A percentile compares a stretch with the other conserved stretches of the same genome.
Conservation (phyloP, 2,113 vertebrate genomes). For the Cephalopterus ornatus region DNA sequence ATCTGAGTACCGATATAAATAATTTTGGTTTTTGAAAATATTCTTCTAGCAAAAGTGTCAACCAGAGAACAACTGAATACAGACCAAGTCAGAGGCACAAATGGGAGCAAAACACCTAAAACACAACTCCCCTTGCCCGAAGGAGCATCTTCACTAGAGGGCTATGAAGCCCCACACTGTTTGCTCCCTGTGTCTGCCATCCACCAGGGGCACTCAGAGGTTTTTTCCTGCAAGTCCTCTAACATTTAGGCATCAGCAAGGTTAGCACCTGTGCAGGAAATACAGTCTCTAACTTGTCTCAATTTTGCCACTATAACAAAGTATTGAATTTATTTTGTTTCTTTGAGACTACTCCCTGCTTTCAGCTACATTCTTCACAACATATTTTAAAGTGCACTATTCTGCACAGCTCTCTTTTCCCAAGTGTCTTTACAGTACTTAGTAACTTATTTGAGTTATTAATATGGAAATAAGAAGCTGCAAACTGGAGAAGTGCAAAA, state of each 20-base stretch:
- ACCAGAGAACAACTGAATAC: neutral
- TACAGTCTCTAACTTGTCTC: neutral
- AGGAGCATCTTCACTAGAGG: neutral
- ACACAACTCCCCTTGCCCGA: neutral
- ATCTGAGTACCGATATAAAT: neutral
- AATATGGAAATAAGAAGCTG: neutral
- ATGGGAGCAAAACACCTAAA: neutral
- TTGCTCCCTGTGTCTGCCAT: neutral
- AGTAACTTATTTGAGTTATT: neutral
- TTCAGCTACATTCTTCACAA: neutral
- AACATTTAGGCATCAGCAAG: neutral
- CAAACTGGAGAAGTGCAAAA: neutral
- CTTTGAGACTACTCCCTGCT: neutral
- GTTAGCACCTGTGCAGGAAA: neutral
- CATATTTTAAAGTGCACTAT: neutral
- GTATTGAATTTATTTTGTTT: neutral
- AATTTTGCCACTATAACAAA: neutral
- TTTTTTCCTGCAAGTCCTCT: neutral
- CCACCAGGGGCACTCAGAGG: too few species aligned
- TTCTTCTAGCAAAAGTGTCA: neutral
- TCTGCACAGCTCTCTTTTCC: neutral
- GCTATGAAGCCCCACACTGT: neutral
- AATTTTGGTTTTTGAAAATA: neutral
- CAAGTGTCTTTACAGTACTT: neutral
- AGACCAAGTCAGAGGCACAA: neutral